A percentile compares a stretch with the other conserved stretches of the same genome.
phyloP scores from a whole-genome alignment of 1,140 invertebrate genomes.

The Adelges cooleyi region DNA sequence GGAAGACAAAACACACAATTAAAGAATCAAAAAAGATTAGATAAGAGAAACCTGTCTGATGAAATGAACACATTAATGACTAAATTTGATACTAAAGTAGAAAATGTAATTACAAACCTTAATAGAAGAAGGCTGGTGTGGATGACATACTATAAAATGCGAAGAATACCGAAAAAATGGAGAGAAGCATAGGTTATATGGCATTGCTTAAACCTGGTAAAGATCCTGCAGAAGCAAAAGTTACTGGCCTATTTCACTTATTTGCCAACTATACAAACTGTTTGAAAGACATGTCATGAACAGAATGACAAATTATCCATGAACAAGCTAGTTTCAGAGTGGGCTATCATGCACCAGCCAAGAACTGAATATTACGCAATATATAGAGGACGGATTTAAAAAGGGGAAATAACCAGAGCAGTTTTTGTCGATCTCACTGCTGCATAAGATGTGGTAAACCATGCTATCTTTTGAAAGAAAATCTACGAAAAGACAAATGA shows the following conservation, averaged over 20 bases:
- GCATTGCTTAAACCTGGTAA: conserved; percentile 31
- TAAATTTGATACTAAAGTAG: neutral
- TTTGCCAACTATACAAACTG: conserved; percentile 15
- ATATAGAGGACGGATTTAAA: conserved; percentile 29
- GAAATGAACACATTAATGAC: neutral
- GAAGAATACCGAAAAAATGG: conserved; percentile 17
- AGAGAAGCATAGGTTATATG: conserved; percentile 27
- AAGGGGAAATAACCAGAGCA: conserved; percentile 3
- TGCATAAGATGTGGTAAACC: conserved; percentile 26
- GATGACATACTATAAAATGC: neutral
- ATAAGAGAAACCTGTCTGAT: neutral
- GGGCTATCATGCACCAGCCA: conserved; percentile 19
- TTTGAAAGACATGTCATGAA: conserved; percentile 6
- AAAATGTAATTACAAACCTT: too few relatives aligned
- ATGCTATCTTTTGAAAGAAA: conserved; percentile 16
- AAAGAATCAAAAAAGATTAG: conserved; percentile 6
- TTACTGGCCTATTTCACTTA: neutral
- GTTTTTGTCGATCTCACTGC: neutral
- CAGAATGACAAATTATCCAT: neutral
- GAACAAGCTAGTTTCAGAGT: conserved; percentile 2
- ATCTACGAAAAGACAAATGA: neutral
- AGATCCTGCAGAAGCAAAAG: conserved; percentile 7
- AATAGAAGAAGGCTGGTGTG: too few relatives aligned
- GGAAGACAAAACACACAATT: neutral
- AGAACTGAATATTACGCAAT: conserved; percentile 27